phyloP scores from a whole-genome alignment of 2,113 vertebrate species.

The Nannobrachium achirus region DNA sequence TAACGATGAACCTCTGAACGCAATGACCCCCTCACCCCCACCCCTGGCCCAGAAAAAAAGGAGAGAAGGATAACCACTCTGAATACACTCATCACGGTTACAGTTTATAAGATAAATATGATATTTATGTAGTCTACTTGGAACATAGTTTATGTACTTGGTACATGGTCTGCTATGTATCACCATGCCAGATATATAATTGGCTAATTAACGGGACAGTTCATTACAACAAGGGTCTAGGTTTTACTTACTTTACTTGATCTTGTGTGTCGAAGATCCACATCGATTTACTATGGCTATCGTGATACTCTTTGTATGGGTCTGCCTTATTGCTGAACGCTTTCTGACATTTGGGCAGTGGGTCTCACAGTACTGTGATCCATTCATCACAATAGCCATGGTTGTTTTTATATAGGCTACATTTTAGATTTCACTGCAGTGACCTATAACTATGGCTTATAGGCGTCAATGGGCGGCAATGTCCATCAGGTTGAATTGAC shows the following conservation, averaged over 20 bases:
- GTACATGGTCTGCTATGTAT: not conserved
- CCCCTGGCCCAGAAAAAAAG: no score
- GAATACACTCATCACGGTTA: no score
- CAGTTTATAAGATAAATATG: no score
- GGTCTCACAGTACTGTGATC: conserved; percentile 5
- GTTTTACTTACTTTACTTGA: not conserved
- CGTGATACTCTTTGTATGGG: not conserved
- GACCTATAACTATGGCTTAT: no score
- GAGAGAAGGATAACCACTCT: no score
- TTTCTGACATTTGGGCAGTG: not conserved
- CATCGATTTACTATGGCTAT: conserved; percentile 1
- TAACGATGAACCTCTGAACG: conserved; percentile 3
- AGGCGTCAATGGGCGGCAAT: no score
- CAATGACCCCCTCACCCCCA: not conserved
- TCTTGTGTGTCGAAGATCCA: not conserved
- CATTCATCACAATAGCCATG: conserved; percentile 31
- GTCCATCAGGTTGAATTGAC: conserved; percentile 23
- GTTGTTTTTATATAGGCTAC: conserved; percentile 28
- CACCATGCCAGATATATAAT: not conserved
- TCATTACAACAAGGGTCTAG: not conserved
- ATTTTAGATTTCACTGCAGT: conserved; percentile 40
- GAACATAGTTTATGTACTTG: no score
- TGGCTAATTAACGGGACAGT: conserved; percentile 1
- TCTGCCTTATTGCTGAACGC: no score
- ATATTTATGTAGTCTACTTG: no score